Evolutionary conservation across 2,113 vertebrate species (phyloP).

Genomic region (Ctenodactylus gundi): DNA sequence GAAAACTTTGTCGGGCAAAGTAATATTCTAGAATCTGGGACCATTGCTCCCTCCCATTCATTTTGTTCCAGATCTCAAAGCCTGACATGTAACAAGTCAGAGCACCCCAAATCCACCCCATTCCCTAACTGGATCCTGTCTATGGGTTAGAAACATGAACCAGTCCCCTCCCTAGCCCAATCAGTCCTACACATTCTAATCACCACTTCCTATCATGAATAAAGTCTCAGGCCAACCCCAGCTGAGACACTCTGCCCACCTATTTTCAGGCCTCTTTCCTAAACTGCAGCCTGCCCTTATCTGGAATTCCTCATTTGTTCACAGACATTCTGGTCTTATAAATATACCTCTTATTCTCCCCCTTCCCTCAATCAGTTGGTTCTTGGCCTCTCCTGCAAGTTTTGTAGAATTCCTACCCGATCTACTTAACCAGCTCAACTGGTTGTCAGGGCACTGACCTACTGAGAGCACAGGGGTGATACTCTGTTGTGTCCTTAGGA

Average conservation of each 20-base stretch:
- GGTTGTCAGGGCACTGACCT: not conserved
- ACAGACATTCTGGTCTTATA: not conserved
- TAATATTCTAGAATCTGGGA: not conserved
- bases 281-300: not conserved
- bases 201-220: not conserved
- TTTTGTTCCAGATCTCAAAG: not conserved
- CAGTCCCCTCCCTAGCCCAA: not conserved
- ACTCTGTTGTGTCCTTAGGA: not conserved
- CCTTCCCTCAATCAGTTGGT: not conserved
- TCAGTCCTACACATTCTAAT: not conserved
- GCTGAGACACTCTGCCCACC: not conserved
- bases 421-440: not conserved
- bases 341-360: not conserved
- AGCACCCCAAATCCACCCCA: no score
- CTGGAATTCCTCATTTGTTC: not conserved
- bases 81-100: not conserved
- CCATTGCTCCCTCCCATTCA: not conserved
- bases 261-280: not conserved
- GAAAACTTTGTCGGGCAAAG: not conserved
- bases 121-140: not conserved
- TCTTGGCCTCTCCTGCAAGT: not conserved
- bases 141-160: not conserved
- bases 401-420: not conserved
- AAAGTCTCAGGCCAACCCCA: not conserved
- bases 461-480: not conserved